phyloP scores from a whole-genome alignment of 2,797 vertebrate genomes.

The Kryptolebias ocellatus region DNA sequence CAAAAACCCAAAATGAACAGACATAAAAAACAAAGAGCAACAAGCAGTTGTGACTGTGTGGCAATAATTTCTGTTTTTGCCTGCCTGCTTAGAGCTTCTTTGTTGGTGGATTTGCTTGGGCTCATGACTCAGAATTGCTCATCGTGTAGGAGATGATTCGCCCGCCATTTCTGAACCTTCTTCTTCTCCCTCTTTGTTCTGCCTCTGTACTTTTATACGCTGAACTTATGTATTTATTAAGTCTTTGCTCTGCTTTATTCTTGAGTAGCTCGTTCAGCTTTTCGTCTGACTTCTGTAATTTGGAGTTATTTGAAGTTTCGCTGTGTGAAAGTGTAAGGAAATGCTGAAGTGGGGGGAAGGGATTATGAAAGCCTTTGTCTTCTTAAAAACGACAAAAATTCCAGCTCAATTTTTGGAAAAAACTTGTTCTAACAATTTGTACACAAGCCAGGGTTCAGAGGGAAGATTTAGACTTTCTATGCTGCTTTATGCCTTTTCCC shows the following conservation, averaged over 20 bases:
- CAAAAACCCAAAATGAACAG: slow-evolving; percentile 44
- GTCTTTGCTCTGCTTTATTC: slow-evolving; percentile 3
- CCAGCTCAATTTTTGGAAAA: slow-evolving; percentile 44
- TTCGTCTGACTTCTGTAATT: slow-evolving; percentile 9
- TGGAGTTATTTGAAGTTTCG: slow-evolving; percentile 26
- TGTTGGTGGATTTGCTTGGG: slow-evolving; percentile 71
- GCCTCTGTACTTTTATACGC: slow-evolving; percentile 46
- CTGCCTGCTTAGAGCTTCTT: slow-evolving; percentile 65
- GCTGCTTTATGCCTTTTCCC: slow-evolving; percentile 44
- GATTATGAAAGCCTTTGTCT: slow-evolving; percentile 52
- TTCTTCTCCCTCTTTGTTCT: slow-evolving; percentile 71
- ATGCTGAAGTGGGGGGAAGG: slow-evolving; percentile 50
- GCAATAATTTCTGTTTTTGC: slow-evolving; percentile 71
- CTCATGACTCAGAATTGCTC: slow-evolving; percentile 86
- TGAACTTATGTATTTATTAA: slow-evolving; percentile 18
- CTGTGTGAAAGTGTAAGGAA: slow-evolving; percentile 26
- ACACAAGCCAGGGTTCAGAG: slow-evolving; percentile 44
- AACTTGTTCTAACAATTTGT: slow-evolving; percentile 9
- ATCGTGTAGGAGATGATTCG: slow-evolving; percentile 76
- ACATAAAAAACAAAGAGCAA: slow-evolving; percentile 41
- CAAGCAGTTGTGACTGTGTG: slow-evolving; percentile 51
- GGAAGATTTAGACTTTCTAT: slow-evolving; percentile 55
- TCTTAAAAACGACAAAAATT: slow-evolving; percentile 48
- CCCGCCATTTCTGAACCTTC: slow-evolving; percentile 78
- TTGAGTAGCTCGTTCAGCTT: not conserved